A percentile compares a stretch with the other conserved stretches of the same genome.
Evolutionary conservation across 2,797 vertebrate genomes (phyloP).

Genomic region (Leptatherina wallacei): DNA sequence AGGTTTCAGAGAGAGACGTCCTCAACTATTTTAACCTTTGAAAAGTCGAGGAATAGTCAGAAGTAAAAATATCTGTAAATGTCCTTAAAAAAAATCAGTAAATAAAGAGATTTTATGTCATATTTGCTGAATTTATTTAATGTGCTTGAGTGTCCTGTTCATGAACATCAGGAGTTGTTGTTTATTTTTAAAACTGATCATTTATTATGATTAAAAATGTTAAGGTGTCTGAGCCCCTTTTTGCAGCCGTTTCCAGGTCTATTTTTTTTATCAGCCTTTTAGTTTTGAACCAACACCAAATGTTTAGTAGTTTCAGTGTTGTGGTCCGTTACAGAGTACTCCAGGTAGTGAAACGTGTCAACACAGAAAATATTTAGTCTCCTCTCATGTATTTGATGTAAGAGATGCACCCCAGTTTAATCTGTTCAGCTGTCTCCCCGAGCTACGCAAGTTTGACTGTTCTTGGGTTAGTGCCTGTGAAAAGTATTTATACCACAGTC

Average conservation of each 20-base stretch:
- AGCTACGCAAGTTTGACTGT: not conserved
- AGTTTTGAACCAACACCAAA: too few relatives aligned
- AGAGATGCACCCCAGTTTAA: not conserved
- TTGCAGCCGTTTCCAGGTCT: too few relatives aligned
- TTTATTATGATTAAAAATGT: not conserved
- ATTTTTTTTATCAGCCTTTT: not conserved
- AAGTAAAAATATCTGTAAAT: too few relatives aligned
- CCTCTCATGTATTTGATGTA: not conserved
- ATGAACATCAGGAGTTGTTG: not conserved
- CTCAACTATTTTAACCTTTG: not conserved
- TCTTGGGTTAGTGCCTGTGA: not conserved
- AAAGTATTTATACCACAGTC: not conserved
- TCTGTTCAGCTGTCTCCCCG: not conserved
- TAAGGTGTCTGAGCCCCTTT: not conserved
- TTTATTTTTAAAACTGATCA: not conserved
- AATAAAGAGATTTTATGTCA: too few relatives aligned
- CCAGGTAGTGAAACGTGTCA: not conserved
- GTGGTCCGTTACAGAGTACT: not conserved
- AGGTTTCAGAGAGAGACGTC: not conserved
- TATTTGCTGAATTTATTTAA: too few relatives aligned
- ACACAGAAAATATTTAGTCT: not conserved
- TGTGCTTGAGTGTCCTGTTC: too few relatives aligned
- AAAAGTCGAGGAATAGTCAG: too few relatives aligned
- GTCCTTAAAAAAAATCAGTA: too few relatives aligned
- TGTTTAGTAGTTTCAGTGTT: not conserved